Base-by-base conservation (phyloP, 2,113 vertebrate genomes). In the Actenoides hombroni region DNA sequence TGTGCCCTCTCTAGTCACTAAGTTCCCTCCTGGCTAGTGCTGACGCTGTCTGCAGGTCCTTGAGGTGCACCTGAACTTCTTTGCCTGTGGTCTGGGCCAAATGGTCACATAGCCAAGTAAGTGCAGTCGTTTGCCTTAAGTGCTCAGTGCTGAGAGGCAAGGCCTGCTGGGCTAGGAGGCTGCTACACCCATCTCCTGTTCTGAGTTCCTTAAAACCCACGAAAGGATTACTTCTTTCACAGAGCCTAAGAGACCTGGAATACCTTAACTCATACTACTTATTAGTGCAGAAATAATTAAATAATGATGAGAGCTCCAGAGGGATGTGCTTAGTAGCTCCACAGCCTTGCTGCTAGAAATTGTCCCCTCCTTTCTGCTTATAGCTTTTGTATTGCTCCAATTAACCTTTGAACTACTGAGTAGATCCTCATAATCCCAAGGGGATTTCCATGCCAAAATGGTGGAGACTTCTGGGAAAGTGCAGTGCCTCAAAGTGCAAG, bases 261-360 rank as follows among this genome's bases (percentile, higher is more conserved):
- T 67, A 80, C 16, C 84, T 96, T 83, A 84, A 94, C 87, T 89
- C 63, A 59, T 14, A 37, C 24, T 13, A 87, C 49, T 54, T 92
- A 70, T 92, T 92, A 88, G 40, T 49, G 29, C 63, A 86, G 70
- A 49, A 76, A 44, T 87, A 89, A 96, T 87, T 91, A 89, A 96
- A 96, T 87, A 91, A 91, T 73, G 63, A 39, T 48, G 57, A 84
- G 54, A 80, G 31, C 83, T 89, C 74, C 57, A 82, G 89, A 76
- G 93, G 65, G 81, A 91, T 61, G 67, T 59, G 26, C 46, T 94
- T 40, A 51, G 57, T 60, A 82, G 65, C 69, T 82, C 60, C 3
- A 6, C 0, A 4, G 71, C 57, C 37, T 91, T 79, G 49, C 23
- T 92, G 53, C 53, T 65, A 61, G 74, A 73, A 91, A 78, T n/a